Conservation (phyloP, 2,113 vertebrate species). For the Corythaixoides concolor region DNA sequence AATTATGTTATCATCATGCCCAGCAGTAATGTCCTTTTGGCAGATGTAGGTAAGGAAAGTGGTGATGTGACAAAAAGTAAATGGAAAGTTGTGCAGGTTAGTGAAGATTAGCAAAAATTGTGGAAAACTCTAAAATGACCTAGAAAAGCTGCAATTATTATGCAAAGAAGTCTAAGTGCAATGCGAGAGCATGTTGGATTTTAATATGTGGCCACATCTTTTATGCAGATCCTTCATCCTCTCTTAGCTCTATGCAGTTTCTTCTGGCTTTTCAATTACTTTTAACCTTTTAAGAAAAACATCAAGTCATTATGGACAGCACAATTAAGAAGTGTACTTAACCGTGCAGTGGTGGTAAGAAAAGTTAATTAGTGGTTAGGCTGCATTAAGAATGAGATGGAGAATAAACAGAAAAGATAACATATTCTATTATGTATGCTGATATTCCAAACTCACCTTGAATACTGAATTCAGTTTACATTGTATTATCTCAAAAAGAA, state of each 20-base stretch:
- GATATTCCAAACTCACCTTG: neutral
- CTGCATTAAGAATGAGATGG: neutral
- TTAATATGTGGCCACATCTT: neutral
- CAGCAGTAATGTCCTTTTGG: neutral
- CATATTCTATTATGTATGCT: neutral
- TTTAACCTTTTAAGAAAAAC: constrained; percentile 1
- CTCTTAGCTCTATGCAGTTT: neutral
- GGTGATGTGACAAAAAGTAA: neutral
- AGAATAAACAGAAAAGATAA: constrained; percentile 1
- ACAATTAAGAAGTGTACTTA: constrained; percentile 14
- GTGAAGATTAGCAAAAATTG: neutral
- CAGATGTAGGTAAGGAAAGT: neutral
- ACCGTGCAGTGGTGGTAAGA: neutral
- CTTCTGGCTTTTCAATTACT: neutral
- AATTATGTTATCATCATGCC: neutral
- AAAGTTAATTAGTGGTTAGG: constrained; percentile 30
- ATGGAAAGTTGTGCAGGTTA: neutral
- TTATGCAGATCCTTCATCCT: neutral
- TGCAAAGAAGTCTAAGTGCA: neutral
- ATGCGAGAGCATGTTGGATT: neutral
- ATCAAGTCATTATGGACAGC: neutral
- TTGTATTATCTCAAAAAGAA: neutral
- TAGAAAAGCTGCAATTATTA: neutral
- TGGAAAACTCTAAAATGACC: neutral
- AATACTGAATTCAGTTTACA: neutral